These are phyloP conservation scores for Bombus polaris DNA, from an alignment of 1,140 invertebrate genomes.

Conservation along the genomic window DNA sequence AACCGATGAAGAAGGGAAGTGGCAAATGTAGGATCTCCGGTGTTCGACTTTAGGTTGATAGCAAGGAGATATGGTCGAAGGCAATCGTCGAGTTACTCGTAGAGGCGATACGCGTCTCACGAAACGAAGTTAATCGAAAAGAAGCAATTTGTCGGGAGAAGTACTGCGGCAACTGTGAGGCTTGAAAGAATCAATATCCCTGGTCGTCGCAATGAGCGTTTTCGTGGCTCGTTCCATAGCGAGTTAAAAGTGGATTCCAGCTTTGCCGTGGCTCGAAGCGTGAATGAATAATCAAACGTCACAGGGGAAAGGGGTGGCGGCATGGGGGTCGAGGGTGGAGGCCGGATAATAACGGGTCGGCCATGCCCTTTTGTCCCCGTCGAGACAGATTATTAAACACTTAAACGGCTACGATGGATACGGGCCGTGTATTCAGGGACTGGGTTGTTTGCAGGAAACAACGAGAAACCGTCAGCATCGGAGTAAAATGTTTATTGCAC, in stretches of 20 bases:
- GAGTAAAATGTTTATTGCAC: constrained; percentile 27
- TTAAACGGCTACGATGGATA: constrained; percentile 29
- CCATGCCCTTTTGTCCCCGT: constrained; percentile 32
- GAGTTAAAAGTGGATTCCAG: constrained; percentile 30
- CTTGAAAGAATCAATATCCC: constrained; percentile 51
- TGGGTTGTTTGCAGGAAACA: constrained; percentile 16
- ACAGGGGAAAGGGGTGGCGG: background rate
- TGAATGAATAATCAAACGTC: constrained; percentile 45
- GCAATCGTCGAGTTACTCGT: constrained; percentile 39
- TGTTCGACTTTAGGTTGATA: background rate
- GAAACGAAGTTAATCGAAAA: constrained; percentile 64
- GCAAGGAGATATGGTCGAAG: constrained; percentile 12
- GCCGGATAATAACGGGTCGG: constrained; percentile 22
- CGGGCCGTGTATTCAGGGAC: background rate
- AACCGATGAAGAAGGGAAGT: background rate
- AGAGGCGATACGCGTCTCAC: constrained; percentile 43
- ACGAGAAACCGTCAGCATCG: background rate
- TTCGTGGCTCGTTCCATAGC: background rate
- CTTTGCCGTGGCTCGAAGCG: constrained; percentile 27
- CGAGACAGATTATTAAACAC: constrained; percentile 47
- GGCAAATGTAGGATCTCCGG: background rate
- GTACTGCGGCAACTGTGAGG: constrained; percentile 39
- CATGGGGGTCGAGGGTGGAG: background rate
- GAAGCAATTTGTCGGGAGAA: constrained; percentile 54
- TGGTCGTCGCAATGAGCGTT: constrained; percentile 16